Percentiles rank a stretch among this genome's conserved stretches.
These are phyloP conservation scores for Diadophis punctatus DNA, from an alignment of 2,113 vertebrate genomes.

Conservation along the genomic window DNA sequence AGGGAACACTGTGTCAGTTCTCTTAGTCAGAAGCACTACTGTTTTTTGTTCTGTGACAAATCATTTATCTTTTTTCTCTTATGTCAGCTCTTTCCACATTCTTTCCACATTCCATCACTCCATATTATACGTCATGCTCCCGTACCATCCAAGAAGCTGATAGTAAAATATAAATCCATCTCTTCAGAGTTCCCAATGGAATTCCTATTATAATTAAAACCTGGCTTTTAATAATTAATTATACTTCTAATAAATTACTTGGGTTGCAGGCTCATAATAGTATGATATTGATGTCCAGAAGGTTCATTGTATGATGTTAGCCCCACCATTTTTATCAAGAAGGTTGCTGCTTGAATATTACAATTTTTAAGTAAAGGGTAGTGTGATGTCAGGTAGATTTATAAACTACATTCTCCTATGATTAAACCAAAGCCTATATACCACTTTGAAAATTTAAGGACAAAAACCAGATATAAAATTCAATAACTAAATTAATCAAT, in stretches of 20 bases:
- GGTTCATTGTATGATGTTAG: neutral
- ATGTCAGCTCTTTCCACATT: neutral
- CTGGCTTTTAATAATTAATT: slow-evolving; percentile 23
- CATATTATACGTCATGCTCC: neutral
- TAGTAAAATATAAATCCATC: neutral
- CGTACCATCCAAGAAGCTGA: neutral
- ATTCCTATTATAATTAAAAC: neutral
- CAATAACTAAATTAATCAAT: neutral
- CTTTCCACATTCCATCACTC: neutral
- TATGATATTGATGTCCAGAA: fast-evolving
- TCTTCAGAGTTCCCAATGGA: neutral
- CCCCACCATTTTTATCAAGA: neutral
- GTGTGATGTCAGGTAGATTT: neutral
- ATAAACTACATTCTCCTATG: neutral
- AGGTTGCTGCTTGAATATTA: neutral
- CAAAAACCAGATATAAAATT: neutral
- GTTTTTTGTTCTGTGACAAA: neutral
- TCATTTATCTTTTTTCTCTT: neutral
- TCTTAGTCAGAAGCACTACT: neutral
- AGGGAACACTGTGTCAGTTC: neutral
- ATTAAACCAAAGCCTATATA: neutral
- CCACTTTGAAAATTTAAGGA: neutral
- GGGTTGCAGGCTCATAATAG: neutral
- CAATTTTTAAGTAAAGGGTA: neutral
- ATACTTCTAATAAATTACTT: neutral